Conservation (phyloP, 2,888 invertebrate genomes). For the Caenorhabditis panamensis region DNA sequence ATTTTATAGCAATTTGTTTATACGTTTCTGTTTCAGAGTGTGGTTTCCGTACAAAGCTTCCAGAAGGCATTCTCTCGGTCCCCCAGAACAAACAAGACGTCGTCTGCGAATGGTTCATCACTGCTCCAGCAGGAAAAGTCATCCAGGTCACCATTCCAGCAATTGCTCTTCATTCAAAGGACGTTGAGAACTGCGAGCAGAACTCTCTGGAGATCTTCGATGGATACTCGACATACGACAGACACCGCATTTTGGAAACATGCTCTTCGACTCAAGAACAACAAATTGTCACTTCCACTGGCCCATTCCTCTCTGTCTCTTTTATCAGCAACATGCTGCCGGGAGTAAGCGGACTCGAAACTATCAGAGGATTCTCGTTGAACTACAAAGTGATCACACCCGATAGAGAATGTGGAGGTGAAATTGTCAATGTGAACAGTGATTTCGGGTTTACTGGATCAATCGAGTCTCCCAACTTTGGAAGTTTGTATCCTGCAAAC, state of each 20-base stretch:
- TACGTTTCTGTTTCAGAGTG: slow-evolving; percentile 53
- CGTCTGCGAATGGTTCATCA: slow-evolving; percentile 69
- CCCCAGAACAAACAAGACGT: slow-evolving; percentile 63
- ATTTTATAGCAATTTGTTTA: not conserved
- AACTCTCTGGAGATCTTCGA: slow-evolving; percentile 72
- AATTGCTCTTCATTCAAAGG: slow-evolving; percentile 65
- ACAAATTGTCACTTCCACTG: slow-evolving; percentile 56
- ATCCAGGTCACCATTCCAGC: slow-evolving; percentile 72
- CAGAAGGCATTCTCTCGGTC: slow-evolving; percentile 58
- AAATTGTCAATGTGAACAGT: slow-evolving; percentile 48
- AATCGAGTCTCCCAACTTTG: slow-evolving; percentile 76
- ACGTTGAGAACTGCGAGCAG: slow-evolving; percentile 68
- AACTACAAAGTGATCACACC: slow-evolving; percentile 69
- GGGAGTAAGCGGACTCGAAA: slow-evolving; percentile 25
- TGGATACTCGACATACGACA: slow-evolving; percentile 61
- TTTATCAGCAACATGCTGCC: slow-evolving; percentile 60
- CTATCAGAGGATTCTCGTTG: slow-evolving; percentile 68
- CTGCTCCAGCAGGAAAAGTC: slow-evolving; percentile 63
- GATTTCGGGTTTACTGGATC: slow-evolving; percentile 65
- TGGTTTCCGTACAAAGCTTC: slow-evolving; percentile 64
- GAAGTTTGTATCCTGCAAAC: slow-evolving; percentile 81
- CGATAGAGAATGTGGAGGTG: slow-evolving; percentile 66
- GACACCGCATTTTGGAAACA: slow-evolving; percentile 55
- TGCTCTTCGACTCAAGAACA: slow-evolving; percentile 53
- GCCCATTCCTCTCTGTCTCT: slow-evolving; percentile 63